Percentiles rank a stretch among this genome's conserved stretches.
These are phyloP conservation scores for Chirona hameri DNA, from an alignment of 2,888 invertebrate genomes.

Conservation along the genomic window DNA sequence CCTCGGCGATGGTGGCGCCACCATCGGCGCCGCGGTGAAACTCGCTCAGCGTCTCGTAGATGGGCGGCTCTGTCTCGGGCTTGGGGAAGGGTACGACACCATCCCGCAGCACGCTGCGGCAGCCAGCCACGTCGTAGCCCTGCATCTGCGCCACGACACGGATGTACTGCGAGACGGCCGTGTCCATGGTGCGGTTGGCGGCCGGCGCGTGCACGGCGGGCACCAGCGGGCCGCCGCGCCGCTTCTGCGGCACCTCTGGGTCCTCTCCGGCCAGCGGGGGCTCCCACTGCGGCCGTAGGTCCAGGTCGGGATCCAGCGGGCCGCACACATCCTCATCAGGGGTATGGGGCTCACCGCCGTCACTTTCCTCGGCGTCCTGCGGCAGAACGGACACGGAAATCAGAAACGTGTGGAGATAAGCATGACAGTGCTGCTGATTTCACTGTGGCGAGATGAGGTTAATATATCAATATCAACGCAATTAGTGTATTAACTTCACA, in stretches of 20 bases:
- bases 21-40: not conserved
- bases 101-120: not conserved
- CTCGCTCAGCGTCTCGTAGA: constrained; percentile 8
- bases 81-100: not conserved
- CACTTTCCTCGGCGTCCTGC: not conserved
- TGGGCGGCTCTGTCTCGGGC: not conserved
- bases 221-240: not conserved
- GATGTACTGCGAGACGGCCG: constrained; percentile 26
- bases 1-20: not conserved
- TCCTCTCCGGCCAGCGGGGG: not conserved
- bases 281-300: constrained; percentile 13
- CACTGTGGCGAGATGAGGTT: not conserved
- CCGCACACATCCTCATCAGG: not conserved
- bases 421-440: not conserved
- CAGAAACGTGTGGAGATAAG: not conserved
- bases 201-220: not conserved
- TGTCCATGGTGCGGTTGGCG: too few species aligned
- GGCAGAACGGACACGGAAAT: too few species aligned
- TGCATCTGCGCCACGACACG: constrained; percentile 8
- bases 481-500: not conserved
- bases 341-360: not conserved
- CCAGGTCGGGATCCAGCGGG: constrained; percentile 4
- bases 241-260: constrained; percentile 12
- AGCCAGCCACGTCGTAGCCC: constrained; percentile 25
- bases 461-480: not conserved